phyloP scores from a whole-genome alignment of 2,113 vertebrate species.

The Cyanoderma ruficeps region DNA sequence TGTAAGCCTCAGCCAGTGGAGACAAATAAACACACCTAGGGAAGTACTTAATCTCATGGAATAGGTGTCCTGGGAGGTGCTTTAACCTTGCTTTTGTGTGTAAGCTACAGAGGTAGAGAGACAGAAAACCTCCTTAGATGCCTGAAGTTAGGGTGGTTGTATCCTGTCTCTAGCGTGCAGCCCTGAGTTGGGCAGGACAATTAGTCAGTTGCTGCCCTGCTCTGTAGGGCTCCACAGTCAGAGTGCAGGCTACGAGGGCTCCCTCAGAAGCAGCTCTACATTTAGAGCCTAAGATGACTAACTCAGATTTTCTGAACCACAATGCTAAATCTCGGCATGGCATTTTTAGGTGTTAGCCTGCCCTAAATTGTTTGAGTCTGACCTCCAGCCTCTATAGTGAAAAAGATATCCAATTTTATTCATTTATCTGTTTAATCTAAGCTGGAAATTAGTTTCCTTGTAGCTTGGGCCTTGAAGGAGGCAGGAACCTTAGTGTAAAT shows the following conservation, averaged over 20 bases:
- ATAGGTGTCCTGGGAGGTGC: background rate
- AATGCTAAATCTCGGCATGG: background rate
- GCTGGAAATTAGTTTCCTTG: background rate
- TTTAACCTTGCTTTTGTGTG: background rate
- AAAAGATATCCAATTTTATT: background rate
- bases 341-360: background rate
- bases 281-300: background rate
- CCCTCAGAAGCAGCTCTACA: background rate
- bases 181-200: background rate
- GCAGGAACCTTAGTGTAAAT: background rate
- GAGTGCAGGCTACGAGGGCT: fast-evolving
- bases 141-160: background rate
- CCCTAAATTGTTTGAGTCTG: background rate
- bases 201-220: background rate
- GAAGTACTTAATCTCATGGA: background rate
- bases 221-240: background rate
- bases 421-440: background rate
- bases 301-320: background rate
- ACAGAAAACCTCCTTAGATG: background rate
- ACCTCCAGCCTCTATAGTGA: background rate
- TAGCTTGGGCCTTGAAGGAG: background rate
- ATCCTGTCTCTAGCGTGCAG: background rate
- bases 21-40: background rate
- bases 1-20: background rate
- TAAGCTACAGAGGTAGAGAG: background rate